Conservation (phyloP, 2,888 invertebrate species). For the Galeopsomyia nigrocyanea region DNA sequence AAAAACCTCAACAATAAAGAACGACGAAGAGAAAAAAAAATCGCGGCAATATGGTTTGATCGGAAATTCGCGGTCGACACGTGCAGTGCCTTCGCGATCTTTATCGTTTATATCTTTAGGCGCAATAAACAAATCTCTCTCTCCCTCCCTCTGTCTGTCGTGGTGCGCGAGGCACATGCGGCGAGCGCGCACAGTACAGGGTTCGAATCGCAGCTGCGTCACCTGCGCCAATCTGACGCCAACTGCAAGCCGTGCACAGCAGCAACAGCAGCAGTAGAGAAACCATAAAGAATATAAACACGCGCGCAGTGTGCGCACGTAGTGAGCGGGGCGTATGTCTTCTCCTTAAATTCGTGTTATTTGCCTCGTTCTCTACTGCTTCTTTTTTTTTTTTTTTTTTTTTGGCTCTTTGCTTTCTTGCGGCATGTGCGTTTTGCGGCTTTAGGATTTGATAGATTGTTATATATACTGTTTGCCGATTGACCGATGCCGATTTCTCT, state of each 20-base stretch:
- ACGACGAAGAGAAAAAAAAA: no score
- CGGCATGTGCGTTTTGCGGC: not conserved
- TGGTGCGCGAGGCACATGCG: no score
- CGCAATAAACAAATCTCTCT: constrained; percentile 35
- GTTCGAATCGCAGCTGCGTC: constrained; percentile 43
- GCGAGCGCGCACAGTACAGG: not conserved
- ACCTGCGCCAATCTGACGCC: constrained; percentile 41
- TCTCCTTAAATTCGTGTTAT: not conserved
- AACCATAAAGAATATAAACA: constrained; percentile 28
- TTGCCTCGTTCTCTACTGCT: not conserved
- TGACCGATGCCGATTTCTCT: not conserved
- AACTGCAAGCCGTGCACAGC: constrained; percentile 17
- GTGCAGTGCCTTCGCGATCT: no score
- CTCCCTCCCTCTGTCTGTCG: no score
- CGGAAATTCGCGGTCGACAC: no score
- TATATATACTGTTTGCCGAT: constrained; percentile 38
- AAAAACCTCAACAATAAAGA: no score
- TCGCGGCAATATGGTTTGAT: no score
- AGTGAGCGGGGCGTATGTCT: not conserved
- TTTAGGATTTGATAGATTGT: not conserved
- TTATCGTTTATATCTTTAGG: no score
- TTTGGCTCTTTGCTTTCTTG: no score
- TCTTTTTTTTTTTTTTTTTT: not conserved
- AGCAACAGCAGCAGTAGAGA: not conserved
- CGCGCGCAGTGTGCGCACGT: not conserved